Evolutionary conservation across 2,113 vertebrate species (phyloP), one percentile per base, ranked within the genome.

Genomic region (Platycercus adscitus): DNA sequence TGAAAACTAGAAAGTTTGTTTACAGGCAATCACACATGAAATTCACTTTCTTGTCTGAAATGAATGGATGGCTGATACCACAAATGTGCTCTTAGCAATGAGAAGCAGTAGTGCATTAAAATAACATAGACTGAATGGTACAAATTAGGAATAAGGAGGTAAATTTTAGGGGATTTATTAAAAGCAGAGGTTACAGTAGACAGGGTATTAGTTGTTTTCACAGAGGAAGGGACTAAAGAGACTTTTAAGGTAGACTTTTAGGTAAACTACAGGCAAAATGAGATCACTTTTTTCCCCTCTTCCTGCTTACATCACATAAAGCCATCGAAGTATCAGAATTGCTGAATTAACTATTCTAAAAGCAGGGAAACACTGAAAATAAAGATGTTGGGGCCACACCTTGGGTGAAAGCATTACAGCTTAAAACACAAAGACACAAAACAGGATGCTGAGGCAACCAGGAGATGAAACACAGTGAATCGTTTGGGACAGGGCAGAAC

Each of bases 401-500:
- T 29, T 35, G 68, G 33, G 37, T 43, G 31, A 10, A 37, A 88
- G 55, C 82, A 17, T 56, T 39, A 26, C 29, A 35, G 56, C 3
- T 44, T 71, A 47, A 64, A 87, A 29, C 78, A 81, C 47, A 72
- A 49, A 88, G 83, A 75, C 71, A 70, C 46, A 60, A 84, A 94
- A 95, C 93, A 96, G 95, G 95, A 96, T 92, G 86, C 86, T 56
- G 92, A 91, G 56, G 86, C 52, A 91, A 90, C 17, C 0, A 0
- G 53, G 33, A 55, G 82, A 50, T 47, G 65, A 91, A 81, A 56
- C 58, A 18, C 11, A 64, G 44, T 7, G 6, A 31, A 31, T 19
- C 0, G 1, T 18, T 64, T 66, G 56, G 85, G 73, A 78, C 46
- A 56, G 35, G 52, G 43, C 73, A 87, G 52, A 60, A 81, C 55